A percentile compares a stretch with the other conserved stretches of the same genome.
Conservation (phyloP, 2,113 vertebrate genomes). For the Probosciger aterrimus region DNA sequence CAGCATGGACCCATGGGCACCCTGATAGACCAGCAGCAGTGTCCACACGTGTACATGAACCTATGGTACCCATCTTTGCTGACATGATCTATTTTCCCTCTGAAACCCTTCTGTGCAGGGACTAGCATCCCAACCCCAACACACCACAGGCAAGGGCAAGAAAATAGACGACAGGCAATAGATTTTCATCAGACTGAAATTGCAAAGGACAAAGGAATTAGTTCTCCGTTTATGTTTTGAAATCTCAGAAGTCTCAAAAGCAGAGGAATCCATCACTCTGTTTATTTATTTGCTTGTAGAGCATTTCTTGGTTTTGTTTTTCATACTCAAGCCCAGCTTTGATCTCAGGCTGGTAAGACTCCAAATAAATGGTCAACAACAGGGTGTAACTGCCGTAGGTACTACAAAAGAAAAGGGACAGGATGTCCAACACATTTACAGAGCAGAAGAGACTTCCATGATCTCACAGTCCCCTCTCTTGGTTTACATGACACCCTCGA, state of each 20-base stretch:
- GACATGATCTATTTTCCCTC: background rate
- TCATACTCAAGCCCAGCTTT: conserved; percentile 12
- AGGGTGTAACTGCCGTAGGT: conserved; percentile 44
- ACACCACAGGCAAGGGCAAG: background rate
- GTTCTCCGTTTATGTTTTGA: conserved; percentile 41
- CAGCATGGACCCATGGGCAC: background rate
- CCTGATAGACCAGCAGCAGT: background rate
- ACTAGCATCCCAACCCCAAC: background rate
- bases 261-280: conserved; percentile 34
- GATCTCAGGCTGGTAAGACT: conserved; percentile 45
- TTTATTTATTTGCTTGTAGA: conserved; percentile 57
- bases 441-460: background rate
- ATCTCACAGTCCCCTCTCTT: background rate
- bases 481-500: background rate
- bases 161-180: background rate
- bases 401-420: conserved; percentile 24
- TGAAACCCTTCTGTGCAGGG: background rate
- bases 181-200: background rate
- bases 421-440: background rate
- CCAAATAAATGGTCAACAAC: conserved; percentile 40
- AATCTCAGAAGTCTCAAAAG: conserved; percentile 37
- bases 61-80: background rate
- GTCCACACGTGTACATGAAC: fast-evolving
- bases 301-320: conserved; percentile 24
- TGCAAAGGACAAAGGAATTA: conserved; percentile 5